Evolutionary conservation across 1,140 invertebrate genomes (phyloP), one percentile per base, ranked within the genome.

Genomic region (Bombus terrestris): DNA sequence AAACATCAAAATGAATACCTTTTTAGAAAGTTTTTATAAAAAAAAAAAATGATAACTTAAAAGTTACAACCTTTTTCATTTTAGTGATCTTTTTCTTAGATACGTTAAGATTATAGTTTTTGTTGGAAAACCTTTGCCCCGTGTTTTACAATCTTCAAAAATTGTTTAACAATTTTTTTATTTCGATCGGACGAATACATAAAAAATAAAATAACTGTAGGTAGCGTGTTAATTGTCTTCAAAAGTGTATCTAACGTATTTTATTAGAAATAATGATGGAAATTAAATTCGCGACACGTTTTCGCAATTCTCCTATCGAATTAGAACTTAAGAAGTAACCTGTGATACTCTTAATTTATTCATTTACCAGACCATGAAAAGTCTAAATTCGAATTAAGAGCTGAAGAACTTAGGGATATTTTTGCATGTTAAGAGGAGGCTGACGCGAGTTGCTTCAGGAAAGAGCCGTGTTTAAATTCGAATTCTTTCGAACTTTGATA

Each of bases 371-470:
- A 22, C 5, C 47, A 0, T 8, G 28, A 3, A 62, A 39, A 76
- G 53, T 76, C 37, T 39, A 76, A 76, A 76, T 76, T 76, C 53
- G 59, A 62, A 76, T 76, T 76, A 62, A 76, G 37, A 76, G 37
- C 59, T 9, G 53, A 59, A 28, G 74, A 62, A 76, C 35, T 59
- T 76, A 22, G 13, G n/a, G 72, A 73, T 47, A 6, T 73, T 47
- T 73, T 73, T 43, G 72, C 72, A 73, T 47, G 41, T 41, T 25
- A 25, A 43, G 8, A n/a, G 12, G 12, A 53, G 37, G 74, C 28
- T 39, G 74, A 62, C 35, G 41, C 41, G n/a, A 18, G 18, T 41
- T 32, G 13, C 71, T n/a, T n/a, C 41, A 25, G 8, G n/a, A 47
- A n/a, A 43, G 37, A 9, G 35, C 57, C 74, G 25, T n/a, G n/a